Evolutionary conservation across 2,888 invertebrate genomes (phyloP).

Genomic region (Catocala fraxini): DNA sequence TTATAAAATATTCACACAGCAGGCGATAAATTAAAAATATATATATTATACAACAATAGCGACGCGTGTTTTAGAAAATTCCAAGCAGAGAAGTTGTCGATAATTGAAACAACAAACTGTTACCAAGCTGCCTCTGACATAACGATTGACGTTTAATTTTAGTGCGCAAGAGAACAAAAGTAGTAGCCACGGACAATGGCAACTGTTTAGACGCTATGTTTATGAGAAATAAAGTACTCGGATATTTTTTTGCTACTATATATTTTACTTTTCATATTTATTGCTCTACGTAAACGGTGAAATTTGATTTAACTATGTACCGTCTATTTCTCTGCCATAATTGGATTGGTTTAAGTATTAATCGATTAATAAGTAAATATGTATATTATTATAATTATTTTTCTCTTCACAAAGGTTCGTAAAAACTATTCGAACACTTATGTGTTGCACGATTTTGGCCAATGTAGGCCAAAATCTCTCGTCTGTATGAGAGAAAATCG

Average conservation of each 20-base stretch:
- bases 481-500: too few relatives aligned
- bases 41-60: slow-evolving; percentile 55
- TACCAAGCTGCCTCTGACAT: slow-evolving; percentile 70
- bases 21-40: slow-evolving; percentile 48
- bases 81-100: slow-evolving; percentile 69
- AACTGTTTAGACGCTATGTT: slow-evolving; percentile 51
- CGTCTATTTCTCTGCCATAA: too few relatives aligned
- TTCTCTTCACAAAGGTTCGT: too few relatives aligned
- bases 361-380: too few relatives aligned
- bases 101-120: slow-evolving; percentile 83
- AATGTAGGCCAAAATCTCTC: too few relatives aligned
- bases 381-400: too few relatives aligned
- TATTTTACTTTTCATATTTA: too few relatives aligned
- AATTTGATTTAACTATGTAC: too few relatives aligned
- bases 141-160: slow-evolving; percentile 85
- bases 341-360: too few relatives aligned
- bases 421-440: too few relatives aligned
- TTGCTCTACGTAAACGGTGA: neutral
- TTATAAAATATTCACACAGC: slow-evolving; percentile 34
- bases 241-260: too few relatives aligned
- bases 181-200: slow-evolving; percentile 55
- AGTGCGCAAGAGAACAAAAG: slow-evolving; percentile 71
- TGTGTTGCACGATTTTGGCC: too few relatives aligned
- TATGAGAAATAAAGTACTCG: neutral
- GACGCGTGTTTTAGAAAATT: slow-evolving; percentile 71